A percentile compares a stretch with the other conserved stretches of the same genome.
Conservation (phyloP, 2,113 vertebrate species). For the Laterallus jamaicensis region DNA sequence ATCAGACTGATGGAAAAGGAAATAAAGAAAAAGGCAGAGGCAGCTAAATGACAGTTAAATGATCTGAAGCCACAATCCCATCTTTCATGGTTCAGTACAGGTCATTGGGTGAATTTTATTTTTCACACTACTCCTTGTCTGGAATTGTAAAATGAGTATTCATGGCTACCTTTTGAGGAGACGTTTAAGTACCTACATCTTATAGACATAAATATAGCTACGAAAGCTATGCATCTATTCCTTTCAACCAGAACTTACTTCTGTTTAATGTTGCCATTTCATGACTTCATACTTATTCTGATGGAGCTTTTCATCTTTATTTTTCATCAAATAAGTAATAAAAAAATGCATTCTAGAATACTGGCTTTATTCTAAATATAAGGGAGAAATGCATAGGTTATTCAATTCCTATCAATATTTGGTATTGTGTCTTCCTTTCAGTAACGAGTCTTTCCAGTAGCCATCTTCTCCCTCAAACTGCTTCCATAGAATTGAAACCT, state of each 20-base stretch:
- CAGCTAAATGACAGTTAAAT: conserved; percentile 35
- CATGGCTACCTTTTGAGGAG: not conserved
- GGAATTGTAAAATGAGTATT: conserved; percentile 40
- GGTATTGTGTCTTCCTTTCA: not conserved
- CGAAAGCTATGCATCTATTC: not conserved
- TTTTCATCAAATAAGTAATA: not conserved
- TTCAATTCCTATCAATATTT: not conserved
- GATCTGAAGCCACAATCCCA: conserved; percentile 3
- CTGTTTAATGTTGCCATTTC: not conserved
- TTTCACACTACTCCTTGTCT: not conserved
- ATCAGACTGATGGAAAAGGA: not conserved
- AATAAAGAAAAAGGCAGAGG: conserved; percentile 8
- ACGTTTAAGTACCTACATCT: not conserved
- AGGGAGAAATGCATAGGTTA: not conserved
- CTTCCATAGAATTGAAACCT: not conserved
- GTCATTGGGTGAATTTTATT: conserved; percentile 37
- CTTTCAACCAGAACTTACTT: not conserved
- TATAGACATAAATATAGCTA: not conserved
- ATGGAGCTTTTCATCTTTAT: not conserved
- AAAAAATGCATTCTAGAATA: not conserved
- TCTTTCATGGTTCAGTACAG: conserved; percentile 42
- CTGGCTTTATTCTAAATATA: not conserved
- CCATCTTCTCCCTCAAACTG: not conserved
- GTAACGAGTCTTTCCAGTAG: not conserved
- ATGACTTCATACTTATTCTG: not conserved